These are phyloP conservation scores for Prionailurus viverrinus DNA, from an alignment of 2,113 vertebrate species.

Conservation along the genomic window DNA sequence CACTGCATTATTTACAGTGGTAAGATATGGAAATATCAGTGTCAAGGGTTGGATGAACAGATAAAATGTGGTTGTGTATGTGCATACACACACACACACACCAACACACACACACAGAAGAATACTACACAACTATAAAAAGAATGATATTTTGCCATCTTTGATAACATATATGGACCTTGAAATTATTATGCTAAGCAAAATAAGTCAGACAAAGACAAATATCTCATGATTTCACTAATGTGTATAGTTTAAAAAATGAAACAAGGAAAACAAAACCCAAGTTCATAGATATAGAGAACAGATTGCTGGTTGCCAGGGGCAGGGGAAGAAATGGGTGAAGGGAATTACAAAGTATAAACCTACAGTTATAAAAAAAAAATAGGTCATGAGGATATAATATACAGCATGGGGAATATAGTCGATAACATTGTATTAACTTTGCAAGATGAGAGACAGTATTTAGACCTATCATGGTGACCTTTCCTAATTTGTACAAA, in stretches of 20 bases:
- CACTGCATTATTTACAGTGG: background rate
- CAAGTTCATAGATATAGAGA: background rate
- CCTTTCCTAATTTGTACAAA: background rate
- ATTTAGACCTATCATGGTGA: background rate
- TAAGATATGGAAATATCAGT: background rate
- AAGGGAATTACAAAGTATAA: background rate
- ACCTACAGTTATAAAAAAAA: background rate
- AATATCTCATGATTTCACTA: background rate
- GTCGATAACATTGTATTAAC: background rate
- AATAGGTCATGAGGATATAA: background rate
- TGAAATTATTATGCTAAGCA: background rate
- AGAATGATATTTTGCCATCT: background rate
- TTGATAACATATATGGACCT: background rate
- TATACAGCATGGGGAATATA: background rate
- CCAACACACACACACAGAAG: background rate
- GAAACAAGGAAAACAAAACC: background rate
- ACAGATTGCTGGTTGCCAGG: background rate
- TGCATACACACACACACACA: background rate
- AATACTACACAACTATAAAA: background rate
- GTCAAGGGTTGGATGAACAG: background rate
- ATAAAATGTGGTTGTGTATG: background rate
- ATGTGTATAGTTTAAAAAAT: background rate
- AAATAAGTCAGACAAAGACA: background rate
- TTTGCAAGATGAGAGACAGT: background rate
- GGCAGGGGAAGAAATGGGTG: background rate